Evolutionary conservation across 2,888 invertebrate species (phyloP).

Genomic region (Folsomia manolachei): DNA sequence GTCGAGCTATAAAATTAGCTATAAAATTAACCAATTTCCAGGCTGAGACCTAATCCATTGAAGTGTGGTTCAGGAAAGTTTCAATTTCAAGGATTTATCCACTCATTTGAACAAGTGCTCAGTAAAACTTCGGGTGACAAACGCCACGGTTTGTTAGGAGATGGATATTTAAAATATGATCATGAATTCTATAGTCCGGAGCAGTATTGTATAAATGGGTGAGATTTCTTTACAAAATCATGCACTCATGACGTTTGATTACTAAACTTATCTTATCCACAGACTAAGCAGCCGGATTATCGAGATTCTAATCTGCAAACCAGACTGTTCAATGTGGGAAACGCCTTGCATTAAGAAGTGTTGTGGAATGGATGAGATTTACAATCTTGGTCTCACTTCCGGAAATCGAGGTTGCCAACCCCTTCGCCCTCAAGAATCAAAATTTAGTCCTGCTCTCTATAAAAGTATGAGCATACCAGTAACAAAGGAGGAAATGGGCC

Average conservation of each 20-base stretch:
- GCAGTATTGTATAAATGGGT: slow-evolving; percentile 39
- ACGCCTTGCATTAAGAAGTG: slow-evolving; percentile 41
- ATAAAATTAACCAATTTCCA: not conserved
- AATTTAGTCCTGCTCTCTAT: slow-evolving; percentile 32
- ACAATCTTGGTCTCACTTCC: slow-evolving; percentile 31
- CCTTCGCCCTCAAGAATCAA: slow-evolving; percentile 22
- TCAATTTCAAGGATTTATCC: slow-evolving; percentile 39
- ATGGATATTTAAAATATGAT: slow-evolving; percentile 36
- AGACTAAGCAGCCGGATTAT: slow-evolving; percentile 38
- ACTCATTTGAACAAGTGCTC: slow-evolving; percentile 24
- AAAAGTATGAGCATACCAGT: slow-evolving; percentile 30
- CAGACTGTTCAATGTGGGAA: slow-evolving; percentile 29
- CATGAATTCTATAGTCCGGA: slow-evolving; percentile 36
- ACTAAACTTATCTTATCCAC: not conserved
- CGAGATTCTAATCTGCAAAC: slow-evolving; percentile 37
- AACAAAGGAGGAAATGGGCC: slow-evolving; percentile 16
- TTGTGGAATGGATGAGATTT: slow-evolving; percentile 34
- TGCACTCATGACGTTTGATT: not conserved
- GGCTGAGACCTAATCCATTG: slow-evolving; percentile 25
- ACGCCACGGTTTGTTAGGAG: slow-evolving; percentile 24
- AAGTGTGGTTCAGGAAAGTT: slow-evolving; percentile 29
- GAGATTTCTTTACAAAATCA: not conserved
- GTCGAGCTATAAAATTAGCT: not conserved
- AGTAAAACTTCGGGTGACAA: slow-evolving; percentile 12
- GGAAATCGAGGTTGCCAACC: slow-evolving; percentile 36